These are phyloP conservation scores for Cygnus buccinator DNA, from an alignment of 2,113 vertebrate genomes.

Conservation along the genomic window DNA sequence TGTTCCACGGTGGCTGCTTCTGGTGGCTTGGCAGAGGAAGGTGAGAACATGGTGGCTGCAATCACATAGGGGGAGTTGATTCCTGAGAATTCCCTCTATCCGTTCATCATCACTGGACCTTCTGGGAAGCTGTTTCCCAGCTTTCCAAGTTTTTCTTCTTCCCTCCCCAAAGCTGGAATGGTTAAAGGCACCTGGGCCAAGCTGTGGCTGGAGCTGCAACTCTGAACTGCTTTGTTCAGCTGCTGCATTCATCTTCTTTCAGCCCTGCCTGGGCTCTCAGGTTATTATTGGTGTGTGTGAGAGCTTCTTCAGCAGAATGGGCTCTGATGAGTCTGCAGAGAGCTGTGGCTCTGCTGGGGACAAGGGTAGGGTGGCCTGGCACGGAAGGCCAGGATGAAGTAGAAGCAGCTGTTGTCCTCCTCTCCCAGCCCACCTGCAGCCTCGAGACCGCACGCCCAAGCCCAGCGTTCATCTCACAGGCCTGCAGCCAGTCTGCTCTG, in stretches of 20 bases:
- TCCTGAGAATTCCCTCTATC: neutral
- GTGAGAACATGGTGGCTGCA: neutral
- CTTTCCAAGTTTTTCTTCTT: neutral
- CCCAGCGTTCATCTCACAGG: neutral
- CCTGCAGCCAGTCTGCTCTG: neutral
- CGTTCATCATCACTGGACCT: neutral
- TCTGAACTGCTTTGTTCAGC: neutral
- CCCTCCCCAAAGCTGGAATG: neutral
- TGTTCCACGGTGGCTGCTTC: neutral
- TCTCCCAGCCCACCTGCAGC: slow-evolving; percentile 19
- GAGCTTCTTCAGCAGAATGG: slow-evolving; percentile 16
- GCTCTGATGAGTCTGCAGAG: slow-evolving; percentile 1
- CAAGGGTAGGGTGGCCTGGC: neutral
- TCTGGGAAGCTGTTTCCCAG: neutral
- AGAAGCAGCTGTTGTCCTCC: slow-evolving; percentile 21
- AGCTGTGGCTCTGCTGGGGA: neutral
- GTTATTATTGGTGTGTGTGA: neutral
- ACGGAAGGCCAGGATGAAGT: neutral
- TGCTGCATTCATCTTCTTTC: neutral
- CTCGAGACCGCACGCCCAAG: neutral
- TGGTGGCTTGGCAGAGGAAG: neutral
- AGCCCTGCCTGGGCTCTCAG: neutral
- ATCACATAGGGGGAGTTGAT: neutral
- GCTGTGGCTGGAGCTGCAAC: neutral
- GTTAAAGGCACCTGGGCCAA: neutral